Percentiles rank a stretch among this genome's conserved stretches.
phyloP scores from a whole-genome alignment of 1,140 invertebrate species.

The Pemphigus obesinymphae region DNA sequence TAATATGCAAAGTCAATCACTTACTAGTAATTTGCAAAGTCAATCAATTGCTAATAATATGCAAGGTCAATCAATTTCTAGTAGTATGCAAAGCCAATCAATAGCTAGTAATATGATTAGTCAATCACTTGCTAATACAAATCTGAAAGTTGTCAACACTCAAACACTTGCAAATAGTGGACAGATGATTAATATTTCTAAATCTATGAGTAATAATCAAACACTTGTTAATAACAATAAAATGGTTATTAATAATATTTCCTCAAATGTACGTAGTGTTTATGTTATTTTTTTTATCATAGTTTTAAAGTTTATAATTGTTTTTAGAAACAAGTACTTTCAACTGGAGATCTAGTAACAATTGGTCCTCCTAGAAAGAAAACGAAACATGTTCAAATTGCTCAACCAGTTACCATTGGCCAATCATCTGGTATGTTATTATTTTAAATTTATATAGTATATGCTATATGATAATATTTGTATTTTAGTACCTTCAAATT shows the following conservation, averaged over 20 bases:
- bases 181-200: neutral
- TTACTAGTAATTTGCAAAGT: too few relatives aligned
- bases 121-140: neutral
- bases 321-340: slow-evolving; percentile 17
- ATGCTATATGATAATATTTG: neutral
- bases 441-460: neutral
- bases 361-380: slow-evolving; percentile 8
- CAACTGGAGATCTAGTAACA: slow-evolving; percentile 13
- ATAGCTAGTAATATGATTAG: neutral
- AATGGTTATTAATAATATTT: slow-evolving; percentile 7
- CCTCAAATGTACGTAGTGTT: neutral
- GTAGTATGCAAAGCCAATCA: neutral
- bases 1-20: too few relatives aligned
- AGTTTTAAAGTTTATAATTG: neutral
- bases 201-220: slow-evolving; percentile 8
- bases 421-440: neutral
- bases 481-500: slow-evolving; percentile 5
- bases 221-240: neutral
- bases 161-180: neutral
- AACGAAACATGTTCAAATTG: neutral
- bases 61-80: neutral
- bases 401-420: slow-evolving; percentile 16
- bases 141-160: neutral
- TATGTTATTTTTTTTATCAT: neutral
- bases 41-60: neutral